phyloP scores from a whole-genome alignment of 2,797 vertebrate species.

The Darevskia mixta region DNA sequence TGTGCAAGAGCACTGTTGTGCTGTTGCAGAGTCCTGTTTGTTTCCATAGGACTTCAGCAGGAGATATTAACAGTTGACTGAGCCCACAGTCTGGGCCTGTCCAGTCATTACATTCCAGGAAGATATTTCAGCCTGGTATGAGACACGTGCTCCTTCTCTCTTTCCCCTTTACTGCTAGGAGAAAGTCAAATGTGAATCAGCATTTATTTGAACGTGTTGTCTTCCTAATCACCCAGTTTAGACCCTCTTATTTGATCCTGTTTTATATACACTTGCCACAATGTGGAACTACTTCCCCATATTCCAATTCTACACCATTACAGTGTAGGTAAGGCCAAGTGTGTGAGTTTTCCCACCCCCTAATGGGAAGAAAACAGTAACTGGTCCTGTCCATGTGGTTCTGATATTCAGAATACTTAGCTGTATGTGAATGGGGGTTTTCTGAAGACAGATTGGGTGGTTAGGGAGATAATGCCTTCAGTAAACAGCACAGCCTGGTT shows the following conservation, averaged over 20 bases:
- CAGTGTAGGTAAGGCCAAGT: not conserved
- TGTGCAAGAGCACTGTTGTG: not conserved
- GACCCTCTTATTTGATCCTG: not conserved
- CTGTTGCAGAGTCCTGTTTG: not conserved
- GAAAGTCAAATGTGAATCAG: constrained; percentile 2
- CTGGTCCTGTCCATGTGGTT: not conserved
- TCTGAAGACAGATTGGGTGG: not conserved
- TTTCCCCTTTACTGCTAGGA: not conserved
- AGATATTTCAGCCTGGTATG: not conserved
- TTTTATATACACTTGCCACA: not conserved
- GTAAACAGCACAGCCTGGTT: not conserved
- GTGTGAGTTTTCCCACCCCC: not conserved
- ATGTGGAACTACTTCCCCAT: not conserved
- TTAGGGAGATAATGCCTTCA: constrained; percentile 1
- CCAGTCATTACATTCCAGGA: not conserved
- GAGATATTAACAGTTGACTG: constrained; percentile 5
- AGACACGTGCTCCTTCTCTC: not conserved
- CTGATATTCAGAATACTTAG: not conserved
- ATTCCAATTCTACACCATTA: not conserved
- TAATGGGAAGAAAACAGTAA: not conserved
- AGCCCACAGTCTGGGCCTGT: not conserved
- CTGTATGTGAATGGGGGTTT: not conserved
- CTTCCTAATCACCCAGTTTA: not conserved
- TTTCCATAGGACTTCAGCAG: not conserved
- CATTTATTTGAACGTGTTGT: not conserved